These are phyloP conservation scores for Liodrosophila aerea DNA, from an alignment of 2,888 invertebrate genomes.

Conservation along the genomic window DNA sequence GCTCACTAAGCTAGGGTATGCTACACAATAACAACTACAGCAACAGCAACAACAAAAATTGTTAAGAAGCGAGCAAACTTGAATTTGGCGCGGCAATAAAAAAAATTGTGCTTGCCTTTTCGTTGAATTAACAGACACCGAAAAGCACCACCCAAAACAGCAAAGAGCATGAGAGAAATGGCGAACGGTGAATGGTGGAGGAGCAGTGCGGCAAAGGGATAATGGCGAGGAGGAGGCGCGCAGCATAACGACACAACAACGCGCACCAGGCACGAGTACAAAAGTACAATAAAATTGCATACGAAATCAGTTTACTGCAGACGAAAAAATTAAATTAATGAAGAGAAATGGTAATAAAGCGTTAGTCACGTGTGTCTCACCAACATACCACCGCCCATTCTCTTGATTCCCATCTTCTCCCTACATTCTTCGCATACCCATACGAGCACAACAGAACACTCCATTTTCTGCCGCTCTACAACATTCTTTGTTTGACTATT, in stretches of 20 bases:
- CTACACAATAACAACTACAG: conserved; percentile 6
- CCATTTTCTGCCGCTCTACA: too few relatives aligned
- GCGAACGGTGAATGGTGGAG: background rate
- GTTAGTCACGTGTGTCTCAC: conserved; percentile 73
- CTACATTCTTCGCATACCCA: too few relatives aligned
- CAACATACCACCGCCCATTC: conserved; percentile 23
- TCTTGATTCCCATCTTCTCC: background rate
- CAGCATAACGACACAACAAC: conserved; percentile 71
- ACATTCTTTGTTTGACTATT: too few relatives aligned
- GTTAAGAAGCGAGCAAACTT: conserved; percentile 57
- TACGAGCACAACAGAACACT: too few relatives aligned
- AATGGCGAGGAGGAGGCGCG: background rate
- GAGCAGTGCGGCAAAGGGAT: background rate
- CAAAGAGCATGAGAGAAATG: conserved; percentile 15
- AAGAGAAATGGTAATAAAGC: conserved; percentile 77
- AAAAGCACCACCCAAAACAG: conserved; percentile 54
- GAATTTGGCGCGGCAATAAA: conserved; percentile 76
- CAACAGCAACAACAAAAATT: conserved; percentile 3
- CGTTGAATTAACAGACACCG: conserved; percentile 66
- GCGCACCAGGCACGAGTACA: conserved; percentile 77
- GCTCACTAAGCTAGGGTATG: conserved; percentile 32
- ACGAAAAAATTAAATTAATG: conserved; percentile 77
- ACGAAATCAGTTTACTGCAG: conserved; percentile 77
- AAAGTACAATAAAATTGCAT: conserved; percentile 78
- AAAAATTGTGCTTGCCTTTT: conserved; percentile 56